A percentile compares a stretch with the other conserved stretches of the same genome.
Evolutionary conservation across 2,797 vertebrate species (phyloP).

Genomic region (Delichon dasypus): DNA sequence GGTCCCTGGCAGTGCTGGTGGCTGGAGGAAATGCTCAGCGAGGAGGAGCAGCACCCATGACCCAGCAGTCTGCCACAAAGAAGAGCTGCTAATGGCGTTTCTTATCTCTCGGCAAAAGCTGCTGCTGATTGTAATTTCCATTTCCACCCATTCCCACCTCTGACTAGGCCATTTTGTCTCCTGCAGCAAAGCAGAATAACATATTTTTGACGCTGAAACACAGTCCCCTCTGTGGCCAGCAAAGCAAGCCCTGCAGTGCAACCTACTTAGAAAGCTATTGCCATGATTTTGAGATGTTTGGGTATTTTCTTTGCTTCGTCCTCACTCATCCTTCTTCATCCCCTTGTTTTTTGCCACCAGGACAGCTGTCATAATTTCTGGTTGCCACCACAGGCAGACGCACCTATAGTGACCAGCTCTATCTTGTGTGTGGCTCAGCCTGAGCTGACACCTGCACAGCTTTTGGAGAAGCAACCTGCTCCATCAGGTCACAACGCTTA

Average conservation of each 20-base stretch:
- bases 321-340: not conserved
- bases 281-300: not conserved
- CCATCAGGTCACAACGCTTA: not conserved
- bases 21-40: not conserved
- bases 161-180: not conserved
- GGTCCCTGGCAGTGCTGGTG: not conserved
- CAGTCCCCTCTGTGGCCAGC: not conserved
- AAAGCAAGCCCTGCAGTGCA: not conserved
- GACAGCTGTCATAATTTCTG: not conserved
- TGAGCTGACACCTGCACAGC: fast-evolving
- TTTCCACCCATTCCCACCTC: slow-evolving; percentile 2
- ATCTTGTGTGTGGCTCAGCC: not conserved
- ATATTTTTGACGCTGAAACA: not conserved
- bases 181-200: not conserved
- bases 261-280: not conserved
- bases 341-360: not conserved
- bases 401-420: not conserved
- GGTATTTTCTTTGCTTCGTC: not conserved
- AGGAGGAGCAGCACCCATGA: not conserved
- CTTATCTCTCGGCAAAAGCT: slow-evolving; percentile 32
- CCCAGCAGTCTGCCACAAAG: not conserved
- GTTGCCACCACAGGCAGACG: not conserved
- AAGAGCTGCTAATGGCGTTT: not conserved
- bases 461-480: not conserved
- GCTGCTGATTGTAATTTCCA: not conserved